A percentile compares a stretch with the other conserved stretches of the same genome.
phyloP scores from a whole-genome alignment of 2,888 invertebrate species.

The Acanthosepion lycidas region DNA sequence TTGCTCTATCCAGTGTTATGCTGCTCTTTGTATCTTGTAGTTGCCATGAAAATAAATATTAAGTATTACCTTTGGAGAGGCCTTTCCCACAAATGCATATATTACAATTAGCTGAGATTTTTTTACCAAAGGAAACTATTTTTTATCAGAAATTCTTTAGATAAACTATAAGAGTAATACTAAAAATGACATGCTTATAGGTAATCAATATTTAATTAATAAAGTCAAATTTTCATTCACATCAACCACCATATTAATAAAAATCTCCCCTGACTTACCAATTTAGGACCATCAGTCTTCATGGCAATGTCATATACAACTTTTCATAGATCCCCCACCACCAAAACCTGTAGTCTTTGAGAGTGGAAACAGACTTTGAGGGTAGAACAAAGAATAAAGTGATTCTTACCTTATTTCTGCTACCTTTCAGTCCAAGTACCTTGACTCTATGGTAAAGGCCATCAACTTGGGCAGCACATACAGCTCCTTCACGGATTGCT shows the following conservation, averaged over 20 bases:
- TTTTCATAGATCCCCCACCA: too few species aligned
- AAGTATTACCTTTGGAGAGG: too few species aligned
- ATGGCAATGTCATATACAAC: too few species aligned
- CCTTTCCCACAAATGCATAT: too few species aligned
- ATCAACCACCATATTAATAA: background rate
- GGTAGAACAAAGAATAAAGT: background rate
- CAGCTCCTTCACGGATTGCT: constrained; percentile 54
- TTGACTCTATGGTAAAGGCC: constrained; percentile 60
- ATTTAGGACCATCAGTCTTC: background rate
- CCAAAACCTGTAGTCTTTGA: background rate
- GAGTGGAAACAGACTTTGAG: background rate
- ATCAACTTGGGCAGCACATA: constrained; percentile 61
- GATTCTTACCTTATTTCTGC: constrained; percentile 53
- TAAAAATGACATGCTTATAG: background rate
- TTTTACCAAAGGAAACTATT: background rate
- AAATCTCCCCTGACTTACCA: background rate
- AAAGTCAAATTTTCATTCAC: background rate
- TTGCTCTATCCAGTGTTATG: too few species aligned
- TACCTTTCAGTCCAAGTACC: constrained; percentile 54
- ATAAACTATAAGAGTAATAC: background rate
- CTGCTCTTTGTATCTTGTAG: too few species aligned
- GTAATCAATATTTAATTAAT: too few species aligned
- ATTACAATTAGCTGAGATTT: background rate
- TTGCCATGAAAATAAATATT: too few species aligned
- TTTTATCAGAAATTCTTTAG: background rate